Evolutionary conservation across 2,113 vertebrate species (phyloP).

Genomic region (Pygoscelis antarcticus): DNA sequence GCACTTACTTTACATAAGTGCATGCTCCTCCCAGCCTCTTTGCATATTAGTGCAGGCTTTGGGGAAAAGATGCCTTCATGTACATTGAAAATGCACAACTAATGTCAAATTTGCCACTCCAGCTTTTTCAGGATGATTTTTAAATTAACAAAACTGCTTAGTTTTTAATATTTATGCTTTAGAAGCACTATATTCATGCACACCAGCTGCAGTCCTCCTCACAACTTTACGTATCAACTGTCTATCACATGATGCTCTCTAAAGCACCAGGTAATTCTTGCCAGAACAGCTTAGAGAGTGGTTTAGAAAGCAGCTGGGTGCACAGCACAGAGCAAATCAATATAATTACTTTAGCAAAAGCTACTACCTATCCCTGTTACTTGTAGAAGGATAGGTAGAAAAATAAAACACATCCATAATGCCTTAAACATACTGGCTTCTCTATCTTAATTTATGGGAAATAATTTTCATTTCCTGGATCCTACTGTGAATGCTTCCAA

Average conservation of each 20-base stretch:
- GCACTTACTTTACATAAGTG: background rate
- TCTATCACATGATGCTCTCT: background rate
- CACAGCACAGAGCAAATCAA: background rate
- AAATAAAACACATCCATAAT: background rate
- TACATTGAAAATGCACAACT: background rate
- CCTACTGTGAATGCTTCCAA: background rate
- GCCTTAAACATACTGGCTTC: background rate
- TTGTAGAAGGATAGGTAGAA: background rate
- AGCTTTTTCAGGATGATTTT: background rate
- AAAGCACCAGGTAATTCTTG: background rate
- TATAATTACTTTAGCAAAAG: conserved; percentile 5
- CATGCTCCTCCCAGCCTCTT: background rate
- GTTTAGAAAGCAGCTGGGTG: background rate
- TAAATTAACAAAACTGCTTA: background rate
- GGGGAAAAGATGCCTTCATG: background rate
- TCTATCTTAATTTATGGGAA: conserved; percentile 51
- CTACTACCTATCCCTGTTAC: background rate
- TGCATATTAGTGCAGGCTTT: background rate
- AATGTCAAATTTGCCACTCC: background rate
- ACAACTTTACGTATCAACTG: background rate
- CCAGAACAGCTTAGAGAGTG: background rate
- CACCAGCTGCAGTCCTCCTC: background rate
- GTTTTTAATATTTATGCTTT: background rate
- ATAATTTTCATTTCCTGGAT: conserved; percentile 67
- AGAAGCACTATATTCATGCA: background rate